Evolutionary conservation across 2,797 vertebrate genomes (phyloP).

Genomic region (Tragopan temminckii): DNA sequence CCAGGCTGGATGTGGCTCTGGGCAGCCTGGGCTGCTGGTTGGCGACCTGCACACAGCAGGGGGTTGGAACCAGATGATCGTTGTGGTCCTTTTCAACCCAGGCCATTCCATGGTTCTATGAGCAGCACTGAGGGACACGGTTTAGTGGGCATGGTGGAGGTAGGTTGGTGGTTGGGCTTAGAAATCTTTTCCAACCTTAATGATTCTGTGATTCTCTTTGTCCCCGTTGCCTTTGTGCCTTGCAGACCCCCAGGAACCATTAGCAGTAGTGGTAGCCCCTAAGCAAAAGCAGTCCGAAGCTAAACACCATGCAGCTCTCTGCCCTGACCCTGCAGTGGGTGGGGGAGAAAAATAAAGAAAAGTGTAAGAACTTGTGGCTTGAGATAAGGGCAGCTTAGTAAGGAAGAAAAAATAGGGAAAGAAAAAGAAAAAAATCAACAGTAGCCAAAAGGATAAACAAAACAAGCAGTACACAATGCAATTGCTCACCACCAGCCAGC

Average conservation of each 20-base stretch:
- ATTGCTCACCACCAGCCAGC: neutral
- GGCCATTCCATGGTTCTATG: too few relatives aligned
- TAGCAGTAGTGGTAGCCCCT: rapidly evolving
- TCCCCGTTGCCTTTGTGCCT: neutral
- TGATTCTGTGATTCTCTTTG: too few relatives aligned
- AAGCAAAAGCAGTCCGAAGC: neutral
- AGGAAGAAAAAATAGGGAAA: neutral
- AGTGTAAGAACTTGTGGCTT: neutral
- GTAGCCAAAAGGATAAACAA: neutral
- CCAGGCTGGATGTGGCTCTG: too few relatives aligned
- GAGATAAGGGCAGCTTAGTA: neutral
- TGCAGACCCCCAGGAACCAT: neutral
- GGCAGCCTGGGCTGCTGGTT: too few relatives aligned
- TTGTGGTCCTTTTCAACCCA: too few relatives aligned
- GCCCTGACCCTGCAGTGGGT: neutral
- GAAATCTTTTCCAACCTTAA: too few relatives aligned
- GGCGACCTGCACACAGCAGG: too few relatives aligned
- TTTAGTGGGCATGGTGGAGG: too few relatives aligned
- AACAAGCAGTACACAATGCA: neutral
- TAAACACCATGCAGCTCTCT: neutral
- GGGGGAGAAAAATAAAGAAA: neutral
- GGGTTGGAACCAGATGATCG: too few relatives aligned
- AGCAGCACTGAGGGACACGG: too few relatives aligned
- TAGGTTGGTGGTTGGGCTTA: too few relatives aligned
- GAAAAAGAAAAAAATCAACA: neutral